Conservation (phyloP, 2,797 vertebrate species). For the Ficedula albicollis region DNA sequence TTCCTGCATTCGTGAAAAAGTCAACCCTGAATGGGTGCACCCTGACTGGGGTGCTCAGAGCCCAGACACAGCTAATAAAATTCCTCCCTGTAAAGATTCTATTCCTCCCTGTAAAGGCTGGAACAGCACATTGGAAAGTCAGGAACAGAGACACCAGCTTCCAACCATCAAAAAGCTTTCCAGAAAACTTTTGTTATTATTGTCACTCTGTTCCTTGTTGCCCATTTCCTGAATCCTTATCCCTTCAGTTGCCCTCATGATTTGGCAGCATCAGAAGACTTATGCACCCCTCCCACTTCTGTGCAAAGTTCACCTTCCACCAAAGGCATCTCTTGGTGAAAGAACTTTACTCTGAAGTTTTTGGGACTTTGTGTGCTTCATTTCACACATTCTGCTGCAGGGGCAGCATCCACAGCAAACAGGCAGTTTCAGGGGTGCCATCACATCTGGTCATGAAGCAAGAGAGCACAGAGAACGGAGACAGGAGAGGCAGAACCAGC, state of each 20-base stretch:
- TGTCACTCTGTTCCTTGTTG: background rate
- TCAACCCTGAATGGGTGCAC: background rate
- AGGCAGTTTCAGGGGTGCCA: background rate
- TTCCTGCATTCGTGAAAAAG: background rate
- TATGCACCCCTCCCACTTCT: background rate
- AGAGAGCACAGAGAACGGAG: fast-evolving
- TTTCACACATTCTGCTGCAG: background rate
- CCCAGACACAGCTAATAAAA: background rate
- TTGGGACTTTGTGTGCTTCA: background rate
- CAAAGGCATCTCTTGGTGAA: background rate
- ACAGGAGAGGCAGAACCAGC: background rate
- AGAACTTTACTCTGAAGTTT: background rate
- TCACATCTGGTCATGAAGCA: fast-evolving
- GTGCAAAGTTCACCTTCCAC: background rate
- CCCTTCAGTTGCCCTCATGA: background rate
- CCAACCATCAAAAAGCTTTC: background rate
- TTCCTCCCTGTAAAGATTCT: background rate
- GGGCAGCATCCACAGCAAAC: background rate
- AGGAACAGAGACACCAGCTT: background rate
- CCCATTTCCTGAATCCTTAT: background rate
- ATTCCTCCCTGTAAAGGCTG: background rate
- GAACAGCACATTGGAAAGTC: background rate
- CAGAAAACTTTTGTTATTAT: background rate
- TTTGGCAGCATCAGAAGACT: background rate
- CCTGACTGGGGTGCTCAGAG: background rate